Evolutionary conservation across 2,797 vertebrate genomes (phyloP).

Genomic region (Mormyrus proboscirostris): DNA sequence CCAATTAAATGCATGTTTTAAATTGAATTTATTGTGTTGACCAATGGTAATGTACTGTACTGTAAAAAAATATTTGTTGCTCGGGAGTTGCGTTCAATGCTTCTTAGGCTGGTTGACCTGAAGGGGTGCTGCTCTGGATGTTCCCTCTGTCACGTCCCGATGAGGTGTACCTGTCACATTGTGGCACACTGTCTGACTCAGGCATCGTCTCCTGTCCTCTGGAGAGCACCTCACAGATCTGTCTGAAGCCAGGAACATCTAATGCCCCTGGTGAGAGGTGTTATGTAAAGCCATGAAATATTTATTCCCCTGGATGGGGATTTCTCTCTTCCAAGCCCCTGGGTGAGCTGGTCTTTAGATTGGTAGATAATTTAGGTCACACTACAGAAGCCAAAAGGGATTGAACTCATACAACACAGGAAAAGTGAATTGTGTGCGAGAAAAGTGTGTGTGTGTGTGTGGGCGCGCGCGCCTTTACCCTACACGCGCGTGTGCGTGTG

Average conservation of each 20-base stretch:
- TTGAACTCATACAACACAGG: background rate
- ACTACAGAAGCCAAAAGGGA: background rate
- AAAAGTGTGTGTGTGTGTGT: background rate
- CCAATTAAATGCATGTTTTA: background rate
- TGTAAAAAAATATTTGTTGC: background rate
- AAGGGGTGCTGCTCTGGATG: conserved; percentile 27
- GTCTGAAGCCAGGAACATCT: conserved; percentile 34
- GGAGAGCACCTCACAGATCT: conserved; percentile 30
- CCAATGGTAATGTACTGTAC: background rate
- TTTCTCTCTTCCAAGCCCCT: conserved; percentile 34
- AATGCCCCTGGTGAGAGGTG: conserved; percentile 32
- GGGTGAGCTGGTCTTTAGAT: conserved; percentile 18
- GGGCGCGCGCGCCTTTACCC: background rate
- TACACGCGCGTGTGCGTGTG: background rate
- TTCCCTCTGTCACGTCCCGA: conserved; percentile 31
- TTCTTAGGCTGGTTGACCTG: conserved; percentile 12
- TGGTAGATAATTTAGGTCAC: conserved; percentile 18
- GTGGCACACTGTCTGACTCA: conserved; percentile 37
- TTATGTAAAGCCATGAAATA: conserved; percentile 47
- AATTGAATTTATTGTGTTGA: background rate
- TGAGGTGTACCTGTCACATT: conserved; percentile 36
- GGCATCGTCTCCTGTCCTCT: conserved; percentile 24
- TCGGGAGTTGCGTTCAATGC: background rate
- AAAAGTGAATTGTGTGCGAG: background rate
- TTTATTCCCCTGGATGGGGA: conserved; percentile 34